Base-by-base conservation (phyloP, 2,888 invertebrate genomes). In the Ormyrus thymus region DNA sequence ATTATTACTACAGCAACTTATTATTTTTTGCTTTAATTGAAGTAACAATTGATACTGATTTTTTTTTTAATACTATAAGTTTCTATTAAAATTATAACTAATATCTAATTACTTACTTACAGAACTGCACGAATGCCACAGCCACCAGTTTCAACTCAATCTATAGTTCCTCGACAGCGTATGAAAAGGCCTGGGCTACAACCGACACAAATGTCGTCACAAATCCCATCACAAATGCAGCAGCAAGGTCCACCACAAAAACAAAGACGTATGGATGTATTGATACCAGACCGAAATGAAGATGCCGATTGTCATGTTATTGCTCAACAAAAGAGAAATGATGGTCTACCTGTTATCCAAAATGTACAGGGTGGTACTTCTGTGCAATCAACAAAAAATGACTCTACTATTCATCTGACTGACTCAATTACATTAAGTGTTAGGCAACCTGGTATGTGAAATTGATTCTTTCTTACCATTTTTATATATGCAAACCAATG, bases 231-330 rank as follows among this genome's bases (percentile, higher is more conserved):
- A 83, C 58, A 80, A 6, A 81, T 83, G 79, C 87, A 84, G 9
- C 84, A 84, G 68, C 86, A 85, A 56, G 85, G 86, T 80, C 88
- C 68, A 29, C 29, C 87, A 0, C 84, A 85, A 0, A 91, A 91
- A 69, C 91, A 91, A 81, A 85, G 91, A 80, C 91, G 94, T 13
- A 90, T 93, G 81, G 94, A 94, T 83, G 92, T 95, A 85, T 86
- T 95, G 45, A 90, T 95, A 4, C 94, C 94, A 0, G 93, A 94
- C 71, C 93, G 93, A 86, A 94, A 95, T 80, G 94, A 94, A 83
- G 94, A 94, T 83, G 94, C 94, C 58, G 95, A 95, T 85, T 95
- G 95, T 86, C 94, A 95, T 85, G 94, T 95, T 11, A 94, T 95
- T 88, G 93, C 94, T 3, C 93, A 95, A 90, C 95, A 95, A 86